These are phyloP conservation scores for Allophyes oxyacanthae DNA, from an alignment of 2,888 invertebrate species.

Conservation along the genomic window DNA sequence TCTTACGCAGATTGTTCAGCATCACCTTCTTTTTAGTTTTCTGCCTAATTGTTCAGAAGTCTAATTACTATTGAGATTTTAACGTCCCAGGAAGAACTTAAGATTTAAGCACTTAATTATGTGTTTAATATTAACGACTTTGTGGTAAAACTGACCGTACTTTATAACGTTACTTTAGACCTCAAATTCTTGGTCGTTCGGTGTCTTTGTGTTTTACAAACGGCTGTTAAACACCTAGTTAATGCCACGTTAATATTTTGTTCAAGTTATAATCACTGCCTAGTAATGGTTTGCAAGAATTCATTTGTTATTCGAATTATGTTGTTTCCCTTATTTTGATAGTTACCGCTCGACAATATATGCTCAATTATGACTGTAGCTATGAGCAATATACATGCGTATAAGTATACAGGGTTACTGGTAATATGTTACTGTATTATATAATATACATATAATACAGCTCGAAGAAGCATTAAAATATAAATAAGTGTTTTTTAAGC, in stretches of 20 bases:
- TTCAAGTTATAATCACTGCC: constrained; percentile 28
- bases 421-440: too few species aligned
- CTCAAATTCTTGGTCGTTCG: constrained; percentile 25
- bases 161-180: constrained; percentile 17
- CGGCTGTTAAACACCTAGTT: constrained; percentile 34
- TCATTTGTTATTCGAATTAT: constrained; percentile 43
- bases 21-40: too few species aligned
- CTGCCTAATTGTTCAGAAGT: too few species aligned
- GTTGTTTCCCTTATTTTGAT: constrained; percentile 40
- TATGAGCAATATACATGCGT: not conserved
- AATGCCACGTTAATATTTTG: constrained; percentile 42
- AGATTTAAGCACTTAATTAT: constrained; percentile 22
- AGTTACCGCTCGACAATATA: constrained; percentile 13
- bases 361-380: constrained; percentile 10
- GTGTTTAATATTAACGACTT: constrained; percentile 36
- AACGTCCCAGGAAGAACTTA: constrained; percentile 39
- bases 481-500: too few species aligned
- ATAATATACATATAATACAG: too few species aligned
- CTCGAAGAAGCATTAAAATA: too few species aligned
- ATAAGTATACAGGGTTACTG: too few species aligned
- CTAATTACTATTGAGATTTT: constrained; percentile 23
- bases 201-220: constrained; percentile 45
- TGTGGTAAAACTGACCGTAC: constrained; percentile 25
- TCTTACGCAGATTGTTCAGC: too few species aligned
- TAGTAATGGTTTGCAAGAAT: constrained; percentile 31